phyloP scores from a whole-genome alignment of 1,140 invertebrate species.

The Diachasmimorpha longicaudata region DNA sequence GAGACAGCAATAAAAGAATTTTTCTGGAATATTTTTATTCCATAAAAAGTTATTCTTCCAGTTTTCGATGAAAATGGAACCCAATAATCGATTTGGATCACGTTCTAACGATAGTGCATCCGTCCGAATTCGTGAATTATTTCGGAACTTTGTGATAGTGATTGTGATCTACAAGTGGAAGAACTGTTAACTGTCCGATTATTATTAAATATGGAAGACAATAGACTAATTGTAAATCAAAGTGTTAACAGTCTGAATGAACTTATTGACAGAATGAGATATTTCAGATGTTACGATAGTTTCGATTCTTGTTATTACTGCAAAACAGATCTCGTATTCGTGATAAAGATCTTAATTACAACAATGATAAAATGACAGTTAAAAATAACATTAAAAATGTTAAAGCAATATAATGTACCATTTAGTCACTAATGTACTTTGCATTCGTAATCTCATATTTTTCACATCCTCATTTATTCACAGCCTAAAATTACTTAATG shows the following conservation, averaged over 20 bases:
- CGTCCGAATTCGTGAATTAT: too few species aligned
- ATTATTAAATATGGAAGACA: neutral
- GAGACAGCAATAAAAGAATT: too few species aligned
- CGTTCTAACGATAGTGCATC: too few species aligned
- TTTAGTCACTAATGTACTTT: neutral
- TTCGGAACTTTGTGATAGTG: too few species aligned
- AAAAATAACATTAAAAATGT: neutral
- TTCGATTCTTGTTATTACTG: neutral
- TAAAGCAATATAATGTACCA: neutral
- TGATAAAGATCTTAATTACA: neutral
- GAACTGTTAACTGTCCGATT: neutral
- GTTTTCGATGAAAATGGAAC: too few species aligned
- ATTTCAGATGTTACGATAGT: neutral
- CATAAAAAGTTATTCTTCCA: too few species aligned
- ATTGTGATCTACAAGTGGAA: neutral
- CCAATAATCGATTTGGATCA: too few species aligned
- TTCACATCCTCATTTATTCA: slow-evolving; percentile 19
- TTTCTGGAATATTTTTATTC: too few species aligned
- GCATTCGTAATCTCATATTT: neutral
- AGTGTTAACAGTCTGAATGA: neutral
- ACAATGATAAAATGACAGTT: neutral
- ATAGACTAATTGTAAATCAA: neutral
- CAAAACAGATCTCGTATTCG: neutral
- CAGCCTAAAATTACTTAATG: slow-evolving; percentile 29
- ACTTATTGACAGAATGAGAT: neutral